phyloP scores from a whole-genome alignment of 2,888 invertebrate genomes.

The Horisme vitalbata region DNA sequence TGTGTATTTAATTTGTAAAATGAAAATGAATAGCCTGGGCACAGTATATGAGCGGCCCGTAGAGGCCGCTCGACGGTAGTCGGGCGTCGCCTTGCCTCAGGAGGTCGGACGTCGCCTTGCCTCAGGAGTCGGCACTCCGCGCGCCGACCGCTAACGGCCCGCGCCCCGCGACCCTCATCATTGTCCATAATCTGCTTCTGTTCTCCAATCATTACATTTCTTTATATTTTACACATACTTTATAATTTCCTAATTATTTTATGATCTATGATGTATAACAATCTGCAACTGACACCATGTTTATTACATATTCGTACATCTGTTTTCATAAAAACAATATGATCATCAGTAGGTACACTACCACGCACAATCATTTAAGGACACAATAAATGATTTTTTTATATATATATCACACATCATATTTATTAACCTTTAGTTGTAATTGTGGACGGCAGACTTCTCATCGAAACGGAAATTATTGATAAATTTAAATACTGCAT shows the following conservation, averaged over 20 bases:
- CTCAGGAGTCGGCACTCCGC: no score
- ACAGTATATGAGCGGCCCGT: no score
- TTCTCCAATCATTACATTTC: conserved; percentile 1
- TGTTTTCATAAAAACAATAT: neutral
- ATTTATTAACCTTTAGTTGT: conserved; percentile 17
- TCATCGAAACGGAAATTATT: conserved; percentile 10
- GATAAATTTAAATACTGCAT: no score
- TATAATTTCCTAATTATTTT: neutral
- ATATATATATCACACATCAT: conserved; percentile 10
- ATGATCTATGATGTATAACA: neutral
- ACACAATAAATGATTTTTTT: conserved; percentile 1
- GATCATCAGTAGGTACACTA: conserved; percentile 6
- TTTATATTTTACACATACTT: conserved; percentile 3
- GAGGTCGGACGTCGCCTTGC: no score
- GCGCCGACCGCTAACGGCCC: no score
- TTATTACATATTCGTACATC: neutral
- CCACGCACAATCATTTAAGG: neutral
- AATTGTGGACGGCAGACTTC: conserved; percentile 15
- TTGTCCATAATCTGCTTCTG: neutral
- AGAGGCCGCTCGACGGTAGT: no score
- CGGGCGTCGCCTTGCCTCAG: no score
- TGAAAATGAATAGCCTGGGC: no score
- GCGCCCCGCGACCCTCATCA: no score
- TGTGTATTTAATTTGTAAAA: no score
- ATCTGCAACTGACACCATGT: conserved; percentile 9